Conservation (phyloP, 2,888 invertebrate genomes). For the Schizotus pectinicornis region DNA sequence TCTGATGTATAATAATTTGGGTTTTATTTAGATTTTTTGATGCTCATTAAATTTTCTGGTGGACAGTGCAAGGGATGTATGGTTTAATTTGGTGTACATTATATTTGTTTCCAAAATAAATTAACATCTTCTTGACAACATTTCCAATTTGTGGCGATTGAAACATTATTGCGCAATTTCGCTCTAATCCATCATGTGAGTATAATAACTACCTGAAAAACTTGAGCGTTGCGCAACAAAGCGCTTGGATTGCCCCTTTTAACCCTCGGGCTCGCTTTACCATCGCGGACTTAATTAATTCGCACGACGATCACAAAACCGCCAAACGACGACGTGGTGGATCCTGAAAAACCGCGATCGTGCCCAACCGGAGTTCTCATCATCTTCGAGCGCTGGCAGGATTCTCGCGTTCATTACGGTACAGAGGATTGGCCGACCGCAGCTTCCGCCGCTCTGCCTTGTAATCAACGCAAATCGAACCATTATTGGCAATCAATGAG, state of each 20-base stretch:
- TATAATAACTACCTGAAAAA: conserved; percentile 37
- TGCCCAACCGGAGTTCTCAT: conserved; percentile 23
- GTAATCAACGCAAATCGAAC: conserved; percentile 58
- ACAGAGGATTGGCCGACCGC: conserved; percentile 41
- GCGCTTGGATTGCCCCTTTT: conserved; percentile 35
- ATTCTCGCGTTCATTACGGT: conserved; percentile 11
- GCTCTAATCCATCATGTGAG: conserved; percentile 28
- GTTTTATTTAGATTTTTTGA: no score
- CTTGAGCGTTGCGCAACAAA: conserved; percentile 39
- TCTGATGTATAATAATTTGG: no score
- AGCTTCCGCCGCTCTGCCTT: conserved; percentile 57
- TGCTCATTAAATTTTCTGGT: no score
- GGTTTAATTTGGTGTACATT: no score
- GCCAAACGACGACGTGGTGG: conserved; percentile 19
- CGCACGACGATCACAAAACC: conserved; percentile 33
- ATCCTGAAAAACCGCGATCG: conserved; percentile 32
- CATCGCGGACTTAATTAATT: conserved; percentile 30
- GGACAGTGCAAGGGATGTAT: no score
- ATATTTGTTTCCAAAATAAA: no score
- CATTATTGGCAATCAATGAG: conserved; percentile 58
- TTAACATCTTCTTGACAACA: neutral
- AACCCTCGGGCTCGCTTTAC: neutral
- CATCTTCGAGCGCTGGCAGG: neutral
- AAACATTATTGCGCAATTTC: conserved; percentile 2
- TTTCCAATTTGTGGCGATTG: neutral